phyloP scores from a whole-genome alignment of 2,888 invertebrate species.

The Athetis lepigone region DNA sequence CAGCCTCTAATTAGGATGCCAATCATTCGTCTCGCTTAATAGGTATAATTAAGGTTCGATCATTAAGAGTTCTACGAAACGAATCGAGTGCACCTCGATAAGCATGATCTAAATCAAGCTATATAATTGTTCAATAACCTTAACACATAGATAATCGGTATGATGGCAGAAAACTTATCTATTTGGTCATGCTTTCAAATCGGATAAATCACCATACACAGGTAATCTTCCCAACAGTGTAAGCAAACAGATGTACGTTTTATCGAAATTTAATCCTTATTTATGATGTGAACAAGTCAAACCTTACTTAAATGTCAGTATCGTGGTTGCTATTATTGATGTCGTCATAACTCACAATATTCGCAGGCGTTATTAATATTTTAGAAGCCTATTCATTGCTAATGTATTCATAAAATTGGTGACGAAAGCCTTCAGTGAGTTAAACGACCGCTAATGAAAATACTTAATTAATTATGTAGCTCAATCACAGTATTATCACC shows the following conservation, averaged over 20 bases:
- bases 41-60: slow-evolving; percentile 33
- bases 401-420: slow-evolving; percentile 1
- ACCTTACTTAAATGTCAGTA: background rate
- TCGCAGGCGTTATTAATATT: background rate
- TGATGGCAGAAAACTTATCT: slow-evolving; percentile 6
- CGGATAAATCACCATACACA: background rate
- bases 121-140: slow-evolving; percentile 11
- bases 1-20: slow-evolving; percentile 45
- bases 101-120: background rate
- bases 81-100: slow-evolving; percentile 1
- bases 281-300: background rate
- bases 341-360: background rate
- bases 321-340: background rate
- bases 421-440: slow-evolving; percentile 19
- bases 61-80: slow-evolving; percentile 21
- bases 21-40: slow-evolving; percentile 47
- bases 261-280: background rate
- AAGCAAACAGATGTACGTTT: background rate
- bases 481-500: slow-evolving; percentile 45
- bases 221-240: background rate
- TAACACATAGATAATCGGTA: slow-evolving; percentile 11
- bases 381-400: background rate
- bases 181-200: background rate
- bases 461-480: slow-evolving; percentile 45
- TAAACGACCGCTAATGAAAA: slow-evolving; percentile 11